These are phyloP conservation scores for Taxidea taxus DNA, from an alignment of 2,113 vertebrate genomes.

Conservation along the genomic window DNA sequence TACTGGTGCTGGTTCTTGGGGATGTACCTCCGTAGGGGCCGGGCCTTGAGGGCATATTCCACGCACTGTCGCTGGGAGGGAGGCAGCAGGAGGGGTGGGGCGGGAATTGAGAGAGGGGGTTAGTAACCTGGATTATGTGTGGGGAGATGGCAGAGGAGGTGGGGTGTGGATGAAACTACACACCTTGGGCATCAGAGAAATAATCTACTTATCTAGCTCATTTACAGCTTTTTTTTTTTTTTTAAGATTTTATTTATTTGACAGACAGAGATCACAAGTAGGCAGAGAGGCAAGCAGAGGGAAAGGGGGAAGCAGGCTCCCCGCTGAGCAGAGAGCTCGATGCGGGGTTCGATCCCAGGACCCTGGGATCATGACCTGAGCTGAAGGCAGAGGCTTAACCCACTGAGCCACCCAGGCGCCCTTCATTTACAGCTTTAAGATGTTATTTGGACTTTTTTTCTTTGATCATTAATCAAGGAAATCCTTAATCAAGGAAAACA, in stretches of 20 bases:
- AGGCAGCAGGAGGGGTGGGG: background rate
- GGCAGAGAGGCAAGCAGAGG: no score
- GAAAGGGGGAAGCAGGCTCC: no score
- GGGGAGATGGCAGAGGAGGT: background rate
- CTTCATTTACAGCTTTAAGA: background rate
- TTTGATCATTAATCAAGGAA: background rate
- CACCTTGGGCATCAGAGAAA: background rate
- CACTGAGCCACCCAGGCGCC: no score
- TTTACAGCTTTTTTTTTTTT: background rate
- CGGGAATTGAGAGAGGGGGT: background rate
- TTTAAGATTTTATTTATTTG: no score
- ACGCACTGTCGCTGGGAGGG: conserved; percentile 94
- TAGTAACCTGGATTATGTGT: background rate
- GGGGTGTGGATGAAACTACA: background rate
- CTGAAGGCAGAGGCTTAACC: no score
- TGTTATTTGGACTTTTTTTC: background rate
- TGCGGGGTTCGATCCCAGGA: no score
- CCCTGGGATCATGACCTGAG: no score
- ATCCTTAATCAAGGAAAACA: background rate
- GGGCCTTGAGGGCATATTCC: conserved; percentile 97
- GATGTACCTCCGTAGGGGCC: conserved; percentile 95
- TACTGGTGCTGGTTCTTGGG: conserved; percentile 99
- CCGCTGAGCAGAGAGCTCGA: no score
- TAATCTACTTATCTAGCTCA: background rate
- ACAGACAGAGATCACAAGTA: no score